Conservation (phyloP, 2,113 vertebrate species). For the Chitala chitala region DNA sequence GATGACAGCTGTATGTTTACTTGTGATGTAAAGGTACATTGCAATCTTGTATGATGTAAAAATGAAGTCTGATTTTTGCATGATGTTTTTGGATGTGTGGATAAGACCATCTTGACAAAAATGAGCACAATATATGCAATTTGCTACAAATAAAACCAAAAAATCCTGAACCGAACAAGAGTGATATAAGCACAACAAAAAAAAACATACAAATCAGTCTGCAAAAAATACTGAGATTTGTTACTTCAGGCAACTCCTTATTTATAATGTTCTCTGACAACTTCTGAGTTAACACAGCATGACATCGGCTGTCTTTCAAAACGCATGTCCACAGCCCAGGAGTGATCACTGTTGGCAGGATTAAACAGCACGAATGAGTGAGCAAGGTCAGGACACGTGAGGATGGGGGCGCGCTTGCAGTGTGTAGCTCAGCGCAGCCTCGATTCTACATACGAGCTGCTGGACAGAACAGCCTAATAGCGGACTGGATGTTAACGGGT, state of each 20-base stretch:
- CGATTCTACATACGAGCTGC: no score
- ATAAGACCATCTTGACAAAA: not conserved
- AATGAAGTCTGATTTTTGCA: not conserved
- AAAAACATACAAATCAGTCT: no score
- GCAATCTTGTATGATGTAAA: not conserved
- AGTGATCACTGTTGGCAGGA: not conserved
- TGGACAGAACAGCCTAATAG: no score
- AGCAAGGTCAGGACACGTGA: not conserved
- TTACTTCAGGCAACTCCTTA: not conserved
- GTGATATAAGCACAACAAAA: no score
- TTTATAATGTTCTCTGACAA: not conserved
- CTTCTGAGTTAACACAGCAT: not conserved
- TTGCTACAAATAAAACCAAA: no score
- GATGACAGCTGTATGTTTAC: not conserved
- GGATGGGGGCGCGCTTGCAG: no score
- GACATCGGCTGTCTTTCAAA: not conserved
- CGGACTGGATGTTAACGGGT: no score
- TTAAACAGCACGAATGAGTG: not conserved
- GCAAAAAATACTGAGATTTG: not conserved
- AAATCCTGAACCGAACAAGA: no score
- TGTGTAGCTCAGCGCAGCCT: no score
- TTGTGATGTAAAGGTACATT: not conserved
- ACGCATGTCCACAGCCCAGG: not conserved
- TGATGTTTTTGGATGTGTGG: not conserved
- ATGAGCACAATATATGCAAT: no score